These are phyloP conservation scores for Catharus ustulatus DNA, from an alignment of 2,797 vertebrate genomes.

Conservation along the genomic window DNA sequence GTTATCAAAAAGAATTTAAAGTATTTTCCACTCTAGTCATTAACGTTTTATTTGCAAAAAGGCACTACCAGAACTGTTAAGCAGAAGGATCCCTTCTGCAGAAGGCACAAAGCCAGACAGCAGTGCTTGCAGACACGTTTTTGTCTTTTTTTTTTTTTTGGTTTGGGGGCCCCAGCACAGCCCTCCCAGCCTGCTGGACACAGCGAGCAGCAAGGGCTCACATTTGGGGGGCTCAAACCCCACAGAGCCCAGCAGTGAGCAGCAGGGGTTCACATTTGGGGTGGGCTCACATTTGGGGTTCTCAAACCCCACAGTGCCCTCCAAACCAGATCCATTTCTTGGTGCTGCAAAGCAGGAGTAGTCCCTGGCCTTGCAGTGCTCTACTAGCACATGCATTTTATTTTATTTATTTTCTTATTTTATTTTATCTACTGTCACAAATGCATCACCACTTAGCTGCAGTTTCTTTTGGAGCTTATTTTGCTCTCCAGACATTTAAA, in stretches of 20 bases:
- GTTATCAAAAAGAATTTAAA: constrained; percentile 72
- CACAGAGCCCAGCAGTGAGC: too few species aligned
- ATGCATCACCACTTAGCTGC: neutral
- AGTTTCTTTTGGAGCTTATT: neutral
- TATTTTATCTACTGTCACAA: neutral
- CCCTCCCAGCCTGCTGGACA: too few species aligned
- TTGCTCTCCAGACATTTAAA: neutral
- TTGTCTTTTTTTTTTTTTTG: too few species aligned
- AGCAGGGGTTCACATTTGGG: too few species aligned
- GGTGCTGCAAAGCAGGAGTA: neutral
- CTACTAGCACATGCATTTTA: neutral
- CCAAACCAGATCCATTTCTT: neutral
- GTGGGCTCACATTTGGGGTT: too few species aligned
- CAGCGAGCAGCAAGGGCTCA: too few species aligned
- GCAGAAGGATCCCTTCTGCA: neutral
- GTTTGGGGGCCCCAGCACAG: too few species aligned
- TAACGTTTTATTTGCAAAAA: constrained; percentile 49
- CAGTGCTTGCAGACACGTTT: too few species aligned
- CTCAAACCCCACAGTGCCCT: too few species aligned
- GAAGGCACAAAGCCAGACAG: neutral
- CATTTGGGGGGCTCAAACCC: too few species aligned
- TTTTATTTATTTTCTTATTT: neutral
- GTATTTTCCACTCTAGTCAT: constrained; percentile 28
- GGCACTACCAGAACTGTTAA: neutral
- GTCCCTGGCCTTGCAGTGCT: neutral